phyloP scores from a whole-genome alignment of 1,140 invertebrate genomes.

The Trypoxylus dichotomus region DNA sequence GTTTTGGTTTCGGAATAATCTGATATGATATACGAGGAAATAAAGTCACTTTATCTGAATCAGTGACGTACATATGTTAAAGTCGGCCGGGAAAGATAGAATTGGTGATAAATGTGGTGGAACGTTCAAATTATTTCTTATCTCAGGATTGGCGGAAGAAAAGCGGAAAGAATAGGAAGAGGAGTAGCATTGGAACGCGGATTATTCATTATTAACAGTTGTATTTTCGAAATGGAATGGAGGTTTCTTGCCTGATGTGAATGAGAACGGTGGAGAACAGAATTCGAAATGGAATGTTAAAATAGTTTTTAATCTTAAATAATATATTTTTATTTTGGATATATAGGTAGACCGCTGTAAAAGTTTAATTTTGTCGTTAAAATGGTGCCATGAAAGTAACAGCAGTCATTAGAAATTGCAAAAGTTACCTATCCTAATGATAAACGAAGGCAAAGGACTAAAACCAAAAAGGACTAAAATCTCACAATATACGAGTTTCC shows the following conservation, averaged over 20 bases:
- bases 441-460: too few species aligned
- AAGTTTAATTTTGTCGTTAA: too few species aligned
- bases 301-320: too few species aligned
- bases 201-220: not conserved
- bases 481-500: too few species aligned
- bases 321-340: too few species aligned
- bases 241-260: not conserved
- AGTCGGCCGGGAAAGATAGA: not conserved
- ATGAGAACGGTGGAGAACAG: not conserved
- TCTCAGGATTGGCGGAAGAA: not conserved
- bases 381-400: too few species aligned
- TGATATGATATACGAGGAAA: not conserved
- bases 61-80: constrained; percentile 6
- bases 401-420: too few species aligned
- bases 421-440: too few species aligned
- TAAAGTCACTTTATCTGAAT: not conserved
- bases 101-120: not conserved
- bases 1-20: not conserved
- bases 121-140: not conserved
- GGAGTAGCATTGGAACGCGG: not conserved
- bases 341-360: too few species aligned
- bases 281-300: too few species aligned
- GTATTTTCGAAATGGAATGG: not conserved
- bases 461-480: too few species aligned
- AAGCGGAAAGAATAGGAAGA: not conserved